Evolutionary conservation across 2,113 vertebrate genomes (phyloP).

Genomic region (Microcebus griseorufus): DNA sequence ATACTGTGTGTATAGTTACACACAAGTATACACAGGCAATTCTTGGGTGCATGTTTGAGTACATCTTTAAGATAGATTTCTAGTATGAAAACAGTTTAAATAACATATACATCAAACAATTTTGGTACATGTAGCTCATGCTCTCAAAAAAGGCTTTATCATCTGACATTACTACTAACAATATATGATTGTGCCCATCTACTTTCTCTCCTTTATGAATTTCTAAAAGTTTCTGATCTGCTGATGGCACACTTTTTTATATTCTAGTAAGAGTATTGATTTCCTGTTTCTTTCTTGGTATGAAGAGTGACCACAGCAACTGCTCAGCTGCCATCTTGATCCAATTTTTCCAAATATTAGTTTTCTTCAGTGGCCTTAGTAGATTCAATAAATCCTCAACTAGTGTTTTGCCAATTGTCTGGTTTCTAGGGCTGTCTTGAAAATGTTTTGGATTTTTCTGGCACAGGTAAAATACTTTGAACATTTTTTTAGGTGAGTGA

Average conservation of each 20-base stretch:
- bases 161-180: neutral
- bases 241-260: neutral
- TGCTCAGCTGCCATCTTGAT: neutral
- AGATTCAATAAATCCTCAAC: neutral
- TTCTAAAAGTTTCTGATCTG: neutral
- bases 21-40: neutral
- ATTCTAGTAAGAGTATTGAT: neutral
- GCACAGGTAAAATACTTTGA: neutral
- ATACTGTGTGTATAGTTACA: neutral
- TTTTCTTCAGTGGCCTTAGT: neutral
- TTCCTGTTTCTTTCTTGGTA: neutral
- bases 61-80: neutral
- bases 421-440: neutral
- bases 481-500: neutral
- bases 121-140: neutral
- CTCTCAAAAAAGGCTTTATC: neutral
- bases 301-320: neutral
- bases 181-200: neutral
- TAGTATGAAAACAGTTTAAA: neutral
- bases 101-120: neutral
- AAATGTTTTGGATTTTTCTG: neutral
- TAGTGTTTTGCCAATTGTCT: neutral
- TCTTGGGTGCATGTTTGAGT: neutral
- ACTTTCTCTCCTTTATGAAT: neutral
- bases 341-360: neutral